A percentile compares a stretch with the other conserved stretches of the same genome.
Conservation (phyloP, 1,140 invertebrate species). For the Drosophila nigrodunni region DNA sequence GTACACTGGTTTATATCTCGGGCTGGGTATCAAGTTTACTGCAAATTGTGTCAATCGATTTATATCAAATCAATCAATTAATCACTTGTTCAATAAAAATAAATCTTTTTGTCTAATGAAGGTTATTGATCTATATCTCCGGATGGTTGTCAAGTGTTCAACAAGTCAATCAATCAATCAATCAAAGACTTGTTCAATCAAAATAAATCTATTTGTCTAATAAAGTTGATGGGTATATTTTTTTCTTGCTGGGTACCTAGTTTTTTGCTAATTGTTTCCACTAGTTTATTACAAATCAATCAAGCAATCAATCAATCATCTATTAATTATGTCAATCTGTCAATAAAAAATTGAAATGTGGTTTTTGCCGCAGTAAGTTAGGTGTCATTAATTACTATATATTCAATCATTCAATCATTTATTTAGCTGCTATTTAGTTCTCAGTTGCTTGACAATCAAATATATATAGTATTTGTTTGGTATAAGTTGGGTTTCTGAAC, state of each 20-base stretch:
- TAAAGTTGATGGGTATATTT: neutral
- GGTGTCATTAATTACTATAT: neutral
- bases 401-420: conserved; percentile 16
- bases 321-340: neutral
- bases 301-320: conserved; percentile 9
- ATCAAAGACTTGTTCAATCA: conserved; percentile 44
- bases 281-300: conserved; percentile 35
- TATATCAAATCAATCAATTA: conserved; percentile 2
- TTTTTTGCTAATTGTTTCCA: conserved; percentile 2
- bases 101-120: neutral
- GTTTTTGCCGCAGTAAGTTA: neutral
- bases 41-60: too few species aligned
- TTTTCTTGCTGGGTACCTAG: neutral
- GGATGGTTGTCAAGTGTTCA: conserved; percentile 11
- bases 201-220: neutral
- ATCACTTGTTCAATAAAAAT: conserved; percentile 38
- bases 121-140: neutral
- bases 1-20: too few species aligned
- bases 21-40: too few species aligned
- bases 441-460: conserved; percentile 1
- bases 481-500: neutral
- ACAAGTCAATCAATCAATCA: conserved; percentile 10
- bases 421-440: neutral
- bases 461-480: neutral
- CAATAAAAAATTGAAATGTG: neutral